phyloP scores from a whole-genome alignment of 2,797 vertebrate species.

The Siniperca obscura region DNA sequence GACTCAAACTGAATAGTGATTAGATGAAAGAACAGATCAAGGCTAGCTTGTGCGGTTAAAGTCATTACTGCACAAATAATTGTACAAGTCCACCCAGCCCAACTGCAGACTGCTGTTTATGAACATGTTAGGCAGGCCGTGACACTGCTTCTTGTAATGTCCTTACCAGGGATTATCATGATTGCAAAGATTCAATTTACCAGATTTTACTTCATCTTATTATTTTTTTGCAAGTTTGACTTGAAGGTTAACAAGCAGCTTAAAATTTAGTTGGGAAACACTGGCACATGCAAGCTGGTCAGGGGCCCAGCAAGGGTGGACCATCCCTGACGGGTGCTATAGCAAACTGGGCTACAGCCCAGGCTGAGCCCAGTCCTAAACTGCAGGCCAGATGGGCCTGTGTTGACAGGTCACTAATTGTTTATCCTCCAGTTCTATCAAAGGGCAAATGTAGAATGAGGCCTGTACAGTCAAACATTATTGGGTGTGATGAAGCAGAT shows the following conservation, averaged over 20 bases:
- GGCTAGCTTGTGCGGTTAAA: conserved; percentile 30
- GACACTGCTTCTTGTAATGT: conserved; percentile 25
- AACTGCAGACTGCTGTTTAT: conserved; percentile 43
- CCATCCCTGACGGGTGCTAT: conserved; percentile 60
- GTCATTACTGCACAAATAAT: conserved; percentile 54
- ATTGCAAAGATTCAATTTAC: conserved; percentile 55
- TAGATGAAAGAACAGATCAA: conserved; percentile 38
- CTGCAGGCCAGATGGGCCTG: conserved; percentile 64
- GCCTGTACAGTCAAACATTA: conserved; percentile 56
- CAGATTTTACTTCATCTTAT: conserved; percentile 47
- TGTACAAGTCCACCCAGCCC: conserved; percentile 37
- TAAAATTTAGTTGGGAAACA: conserved; percentile 58
- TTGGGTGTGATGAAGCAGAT: conserved; percentile 57
- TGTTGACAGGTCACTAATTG: conserved; percentile 64
- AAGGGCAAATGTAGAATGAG: conserved; percentile 56
- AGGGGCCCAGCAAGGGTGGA: conserved; percentile 58
- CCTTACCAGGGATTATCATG: conserved; percentile 50
- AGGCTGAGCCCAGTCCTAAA: conserved; percentile 30
- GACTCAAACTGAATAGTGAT: conserved; percentile 39
- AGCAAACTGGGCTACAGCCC: conserved; percentile 30
- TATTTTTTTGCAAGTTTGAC: conserved; percentile 48
- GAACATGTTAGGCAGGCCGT: conserved; percentile 19
- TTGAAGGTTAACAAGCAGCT: conserved; percentile 66
- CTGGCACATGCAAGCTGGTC: conserved; percentile 57
- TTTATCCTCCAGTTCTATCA: conserved; percentile 59